Evolutionary conservation across 2,797 vertebrate species (phyloP), one percentile per base, ranked within the genome.

Genomic region (Epinephelus awoara): DNA sequence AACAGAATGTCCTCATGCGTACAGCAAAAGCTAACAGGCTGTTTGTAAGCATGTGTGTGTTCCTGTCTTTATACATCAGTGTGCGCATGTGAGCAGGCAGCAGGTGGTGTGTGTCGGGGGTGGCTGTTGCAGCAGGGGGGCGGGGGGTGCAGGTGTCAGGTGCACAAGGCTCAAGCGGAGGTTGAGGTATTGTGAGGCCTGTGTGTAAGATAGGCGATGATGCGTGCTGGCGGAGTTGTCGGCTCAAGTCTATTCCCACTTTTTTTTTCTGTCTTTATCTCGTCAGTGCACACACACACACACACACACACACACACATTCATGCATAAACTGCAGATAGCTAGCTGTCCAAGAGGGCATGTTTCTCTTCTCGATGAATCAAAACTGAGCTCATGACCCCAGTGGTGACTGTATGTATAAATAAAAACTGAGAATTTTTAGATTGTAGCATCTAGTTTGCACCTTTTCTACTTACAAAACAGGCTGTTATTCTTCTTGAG

Each of bases 101-200:
- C 90, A 89, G 90, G 88, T 93, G 91, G 85, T 86, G 83, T 82
- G 68, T 86, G 85, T 87, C 72, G 6, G 7, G 42, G 56, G 54
- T 55, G 59, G 59, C 29, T 77, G 49, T 19, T 59, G 62, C 62
- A 47, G 42, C 42, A 12, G 11, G 46, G 4, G 29, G 14, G 17
- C 3, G 19, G n/a, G 19, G 51, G 42, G 63, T n/a, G 58, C 55
- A 85, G 77, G 80, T 87, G 81, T 87, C 72, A 80, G 79, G 80
- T 75, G 83, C 14, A 3, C n/a, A 5, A 82, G 62, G 77, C 77
- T 82, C 17, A 66, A 74, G 69, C 19, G 21, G 73, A 85, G 78
- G 73, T 56, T 72, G 52, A 75, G 74, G 67, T 77, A 58, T 71
- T 73, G 79, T 69, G 80, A 81, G 76, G 75, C 70, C 57, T 52